Evolutionary conservation across 2,888 invertebrate genomes (phyloP), one percentile per base, ranked within the genome.

Genomic region (Yponomeuta malinellus): DNA sequence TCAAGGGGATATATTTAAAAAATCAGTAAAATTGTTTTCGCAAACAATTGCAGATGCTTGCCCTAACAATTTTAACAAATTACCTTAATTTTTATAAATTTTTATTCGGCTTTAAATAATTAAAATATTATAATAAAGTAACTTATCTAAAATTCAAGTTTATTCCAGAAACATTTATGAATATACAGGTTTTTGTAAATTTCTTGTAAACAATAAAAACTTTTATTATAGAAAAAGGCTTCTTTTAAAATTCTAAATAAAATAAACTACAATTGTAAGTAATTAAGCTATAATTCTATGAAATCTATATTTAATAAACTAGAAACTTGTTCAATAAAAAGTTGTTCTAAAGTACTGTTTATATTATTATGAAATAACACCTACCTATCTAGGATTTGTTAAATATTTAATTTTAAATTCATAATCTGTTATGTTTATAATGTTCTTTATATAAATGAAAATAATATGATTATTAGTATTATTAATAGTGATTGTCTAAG

Each of bases 271-370:
- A 59, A 15, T 59, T 12, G 52, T 59, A 59, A 79, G 77, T 74
- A 74, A 77, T 79, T 85, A 85, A 83, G 79, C 81, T 79, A 79
- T 78, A 86, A 87, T 83, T 83, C 83, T 84, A 80, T 80, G 52
- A 48, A 81, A 75, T 81, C 80, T 84, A 76, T 77, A 76, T 77
- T 75, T 74, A 82, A 82, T 83, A 75, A 59, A 83, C 77, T 88
- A 88, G 87, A 80, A 81, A 86, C 82, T 86, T 84, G 90, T 90
- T 90, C 88, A 90, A 88, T 86, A 88, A 88, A 84, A 83, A 87
- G 43, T 85, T 90, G 89, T 90, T 90, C 89, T 90, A 88, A 90
- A 88, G 77, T 78, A 81, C 83, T 85, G 84, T 86, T 83, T 81
- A 83, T 82, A 82, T 79, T 79, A 83, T 68, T 65, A 72, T 71